A percentile compares a stretch with the other conserved stretches of the same genome.
These are phyloP conservation scores for Steatornis caripensis DNA, from an alignment of 2,113 vertebrate genomes.

Conservation along the genomic window DNA sequence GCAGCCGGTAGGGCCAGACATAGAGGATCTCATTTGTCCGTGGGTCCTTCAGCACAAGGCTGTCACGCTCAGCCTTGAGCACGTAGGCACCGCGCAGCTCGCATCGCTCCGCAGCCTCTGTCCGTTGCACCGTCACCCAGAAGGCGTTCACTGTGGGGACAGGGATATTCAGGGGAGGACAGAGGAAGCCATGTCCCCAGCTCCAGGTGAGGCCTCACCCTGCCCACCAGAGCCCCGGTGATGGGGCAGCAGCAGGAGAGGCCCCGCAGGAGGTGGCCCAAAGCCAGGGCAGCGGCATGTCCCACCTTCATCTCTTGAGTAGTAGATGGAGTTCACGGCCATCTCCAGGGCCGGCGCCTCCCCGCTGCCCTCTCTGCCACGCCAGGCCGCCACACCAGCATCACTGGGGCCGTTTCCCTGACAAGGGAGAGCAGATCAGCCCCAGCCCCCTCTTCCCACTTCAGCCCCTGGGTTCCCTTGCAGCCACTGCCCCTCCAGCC, in stretches of 20 bases:
- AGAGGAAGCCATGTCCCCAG: accelerated
- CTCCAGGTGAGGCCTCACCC: background rate
- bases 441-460: background rate
- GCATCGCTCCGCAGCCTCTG: constrained; percentile 90
- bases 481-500: background rate
- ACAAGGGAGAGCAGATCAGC: background rate
- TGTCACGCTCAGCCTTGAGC: constrained; percentile 83
- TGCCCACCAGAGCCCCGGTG: accelerated
- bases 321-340: constrained; percentile 95
- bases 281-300: background rate
- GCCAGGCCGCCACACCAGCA: background rate
- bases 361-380: background rate
- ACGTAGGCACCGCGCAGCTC: constrained; percentile 81
- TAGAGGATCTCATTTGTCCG: constrained; percentile 75
- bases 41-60: constrained; percentile 81
- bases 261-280: accelerated
- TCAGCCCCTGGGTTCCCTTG: background rate
- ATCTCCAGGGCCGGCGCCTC: constrained; percentile 77
- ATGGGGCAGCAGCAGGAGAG: background rate
- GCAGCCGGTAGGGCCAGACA: constrained; percentile 92
- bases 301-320: constrained; percentile 88
- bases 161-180: background rate
- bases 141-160: constrained; percentile 82
- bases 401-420: constrained; percentile 48
- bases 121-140: constrained; percentile 89